Base-by-base conservation (phyloP, 2,888 invertebrate species). In the Geophilus truncorum region DNA sequence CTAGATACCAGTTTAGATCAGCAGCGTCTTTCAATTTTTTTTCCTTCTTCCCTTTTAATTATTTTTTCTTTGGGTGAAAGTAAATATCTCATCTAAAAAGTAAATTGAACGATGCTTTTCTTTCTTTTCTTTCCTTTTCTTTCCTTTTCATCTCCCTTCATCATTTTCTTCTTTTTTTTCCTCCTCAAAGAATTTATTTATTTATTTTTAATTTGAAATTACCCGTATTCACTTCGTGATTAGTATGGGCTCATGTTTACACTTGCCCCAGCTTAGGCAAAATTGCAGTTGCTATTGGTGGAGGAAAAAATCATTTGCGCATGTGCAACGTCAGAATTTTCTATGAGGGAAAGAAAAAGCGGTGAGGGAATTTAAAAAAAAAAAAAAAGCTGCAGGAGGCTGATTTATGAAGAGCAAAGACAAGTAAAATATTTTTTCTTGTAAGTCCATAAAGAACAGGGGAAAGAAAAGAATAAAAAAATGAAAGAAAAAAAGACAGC, bases 391-490 rank as follows among this genome's bases (percentile, higher is more conserved):
- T 62, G 21, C 10, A 62, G 18, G 57, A 12, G n/a, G 57, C 18
- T 62, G 57, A 62, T 62, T 62, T 62, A 62, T 62, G 57, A 62
- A 62, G 21, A 62, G 57, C 18, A 62, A 62, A 21, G 57, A 62
- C 57, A 62, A 62, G 57, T 62, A 62, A 62, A 62, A 62, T 62
- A 62, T n/a, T 62, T 51, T 51, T 51, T 51, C 51, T 51, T 51
- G 51, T 51, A 62, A 62, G 57, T 62, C 57, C 57, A 62, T 62
- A 62, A 62, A 62, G 57, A 62, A 62, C 57, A 62, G 10, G 21
- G 18, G 21, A 62, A 62, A 10, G 23, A 62, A 23, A 62, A 10
- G 23, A 62, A 62, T 23, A 21, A 62, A 62, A 62, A 23, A 62
- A 62, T 1, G 21, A 1, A 62, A 62, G 18, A 62, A 21, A 62